Percentiles rank a stretch among this genome's conserved stretches.
Evolutionary conservation across 2,888 invertebrate species (phyloP).

Genomic region (Coecobrya sp.): DNA sequence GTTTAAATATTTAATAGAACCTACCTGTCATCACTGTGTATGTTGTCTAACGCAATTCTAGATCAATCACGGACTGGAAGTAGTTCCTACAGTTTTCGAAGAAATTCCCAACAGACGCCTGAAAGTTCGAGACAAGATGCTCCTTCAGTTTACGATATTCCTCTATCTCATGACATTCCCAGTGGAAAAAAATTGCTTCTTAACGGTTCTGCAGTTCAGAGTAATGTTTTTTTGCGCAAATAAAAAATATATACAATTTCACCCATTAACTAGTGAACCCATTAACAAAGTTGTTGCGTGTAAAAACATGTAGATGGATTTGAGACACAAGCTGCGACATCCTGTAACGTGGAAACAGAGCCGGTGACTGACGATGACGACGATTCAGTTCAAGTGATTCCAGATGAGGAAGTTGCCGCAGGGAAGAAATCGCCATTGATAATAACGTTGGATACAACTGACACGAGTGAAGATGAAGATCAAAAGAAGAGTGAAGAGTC

Average conservation of each 20-base stretch:
- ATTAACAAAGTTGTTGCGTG: no score
- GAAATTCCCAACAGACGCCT: not conserved
- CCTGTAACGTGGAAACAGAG: not conserved
- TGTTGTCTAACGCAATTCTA: not conserved
- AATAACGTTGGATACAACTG: constrained; percentile 46
- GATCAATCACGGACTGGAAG: not conserved
- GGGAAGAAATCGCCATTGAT: constrained; percentile 46
- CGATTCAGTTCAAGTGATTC: constrained; percentile 1
- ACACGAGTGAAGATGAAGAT: constrained; percentile 50
- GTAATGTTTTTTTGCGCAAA: not conserved
- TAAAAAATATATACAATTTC: no score
- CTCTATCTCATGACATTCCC: not conserved
- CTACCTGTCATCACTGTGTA: no score
- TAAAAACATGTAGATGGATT: not conserved
- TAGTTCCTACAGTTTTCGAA: not conserved
- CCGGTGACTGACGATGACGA: constrained; percentile 50
- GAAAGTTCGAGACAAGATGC: not conserved
- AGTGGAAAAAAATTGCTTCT: not conserved
- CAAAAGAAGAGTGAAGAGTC: not conserved
- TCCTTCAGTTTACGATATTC: not conserved
- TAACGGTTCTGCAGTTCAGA: not conserved
- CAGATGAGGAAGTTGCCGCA: not conserved
- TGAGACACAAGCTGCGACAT: no score
- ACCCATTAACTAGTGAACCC: no score
- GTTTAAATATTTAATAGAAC: no score